Evolutionary conservation across 2,113 vertebrate genomes (phyloP).

Genomic region (Lepidothrix coronata): DNA sequence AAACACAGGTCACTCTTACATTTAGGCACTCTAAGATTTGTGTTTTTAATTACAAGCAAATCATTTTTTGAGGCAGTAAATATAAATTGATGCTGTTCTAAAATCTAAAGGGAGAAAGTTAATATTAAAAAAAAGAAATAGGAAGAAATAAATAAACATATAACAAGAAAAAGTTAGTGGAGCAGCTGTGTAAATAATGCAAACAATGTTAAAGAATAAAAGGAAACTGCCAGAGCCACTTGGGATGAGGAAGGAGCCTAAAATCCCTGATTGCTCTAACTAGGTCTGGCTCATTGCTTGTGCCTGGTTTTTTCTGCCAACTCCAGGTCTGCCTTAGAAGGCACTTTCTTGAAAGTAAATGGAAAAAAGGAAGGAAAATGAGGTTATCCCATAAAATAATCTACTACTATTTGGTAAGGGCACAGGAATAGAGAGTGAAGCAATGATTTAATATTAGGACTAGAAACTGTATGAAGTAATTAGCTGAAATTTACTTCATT

Average conservation of each 20-base stretch:
- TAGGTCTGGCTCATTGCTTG: not conserved
- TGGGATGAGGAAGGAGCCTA: constrained; percentile 42
- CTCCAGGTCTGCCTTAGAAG: not conserved
- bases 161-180: constrained; percentile 26
- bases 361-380: constrained; percentile 24
- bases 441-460: not conserved
- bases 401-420: not conserved
- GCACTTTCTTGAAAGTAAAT: not conserved
- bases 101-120: constrained; percentile 15
- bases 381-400: constrained; percentile 26
- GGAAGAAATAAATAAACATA: constrained; percentile 43
- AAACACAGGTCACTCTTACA: not conserved
- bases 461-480: not conserved
- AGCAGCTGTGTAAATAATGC: constrained; percentile 72
- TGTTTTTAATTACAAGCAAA: constrained; percentile 60
- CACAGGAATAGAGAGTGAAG: not conserved
- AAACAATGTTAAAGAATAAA: constrained; percentile 60
- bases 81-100: constrained; percentile 46
- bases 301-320: not conserved
- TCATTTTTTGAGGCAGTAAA: constrained; percentile 38
- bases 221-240: constrained; percentile 45
- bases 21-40: constrained; percentile 48
- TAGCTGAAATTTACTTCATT: constrained; percentile 14
- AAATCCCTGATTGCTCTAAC: not conserved
- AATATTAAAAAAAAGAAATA: not conserved